Evolutionary conservation across 1,140 invertebrate species (phyloP).

Genomic region (Cyphomyrmex costatus): DNA sequence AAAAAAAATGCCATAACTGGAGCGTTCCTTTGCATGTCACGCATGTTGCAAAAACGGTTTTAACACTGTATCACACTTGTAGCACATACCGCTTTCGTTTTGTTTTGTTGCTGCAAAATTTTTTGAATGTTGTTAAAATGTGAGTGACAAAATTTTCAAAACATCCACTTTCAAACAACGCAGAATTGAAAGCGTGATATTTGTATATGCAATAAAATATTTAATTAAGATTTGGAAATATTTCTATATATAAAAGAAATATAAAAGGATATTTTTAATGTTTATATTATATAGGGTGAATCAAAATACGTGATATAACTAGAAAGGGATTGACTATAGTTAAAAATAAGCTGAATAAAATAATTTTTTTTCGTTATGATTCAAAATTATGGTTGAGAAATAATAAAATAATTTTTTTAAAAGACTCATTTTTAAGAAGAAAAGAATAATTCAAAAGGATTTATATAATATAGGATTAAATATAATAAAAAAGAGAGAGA

Average conservation of each 20-base stretch:
- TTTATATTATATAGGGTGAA: not conserved
- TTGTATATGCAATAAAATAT: not conserved
- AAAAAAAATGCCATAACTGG: slow-evolving; percentile 47
- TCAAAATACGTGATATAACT: not conserved
- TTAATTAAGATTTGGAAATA: not conserved
- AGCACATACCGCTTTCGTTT: slow-evolving; percentile 45
- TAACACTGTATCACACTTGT: slow-evolving; percentile 39
- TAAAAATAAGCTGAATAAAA: not conserved
- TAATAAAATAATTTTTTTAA: not conserved
- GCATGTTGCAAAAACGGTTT: slow-evolving; percentile 50
- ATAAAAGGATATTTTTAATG: not conserved
- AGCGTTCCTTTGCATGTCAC: slow-evolving; percentile 54
- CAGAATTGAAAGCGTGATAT: not conserved
- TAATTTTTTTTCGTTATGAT: not conserved
- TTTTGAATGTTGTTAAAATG: slow-evolving; percentile 38
- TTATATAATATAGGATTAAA: too few species aligned
- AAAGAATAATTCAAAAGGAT: too few species aligned
- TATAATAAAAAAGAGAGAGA: too few species aligned
- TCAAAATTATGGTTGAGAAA: too few species aligned
- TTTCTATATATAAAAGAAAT: not conserved
- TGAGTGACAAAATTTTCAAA: slow-evolving; percentile 24
- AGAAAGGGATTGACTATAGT: not conserved
- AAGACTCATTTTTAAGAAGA: not conserved
- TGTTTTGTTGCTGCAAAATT: slow-evolving; percentile 21
- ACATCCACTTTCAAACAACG: not conserved